Evolutionary conservation across 2,113 vertebrate species (phyloP), one percentile per base, ranked within the genome.

Genomic region (Colius striatus): DNA sequence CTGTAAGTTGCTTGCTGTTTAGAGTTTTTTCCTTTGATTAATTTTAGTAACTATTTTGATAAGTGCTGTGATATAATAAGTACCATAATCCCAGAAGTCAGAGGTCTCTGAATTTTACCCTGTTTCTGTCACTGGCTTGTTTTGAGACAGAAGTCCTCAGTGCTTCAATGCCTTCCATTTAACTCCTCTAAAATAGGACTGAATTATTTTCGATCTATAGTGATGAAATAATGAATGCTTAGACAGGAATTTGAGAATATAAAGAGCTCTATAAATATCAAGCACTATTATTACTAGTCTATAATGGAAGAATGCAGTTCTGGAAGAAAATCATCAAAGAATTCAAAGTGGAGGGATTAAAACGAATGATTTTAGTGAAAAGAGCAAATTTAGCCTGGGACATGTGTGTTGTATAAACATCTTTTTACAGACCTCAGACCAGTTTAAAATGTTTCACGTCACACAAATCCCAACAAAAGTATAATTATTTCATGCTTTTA

Each of bases 211-310:
- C 86, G 90, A 68, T 65, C 58, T 71, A 9, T 62, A 76, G 48
- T 81, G 90, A 94, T 89, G 79, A 86, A 96, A 86, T 94, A 94
- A 96, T 88, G 86, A 94, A 88, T 91, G 62, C 92, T 66, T 92
- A 61, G 54, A 77, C 36, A 77, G 77, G 90, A 62, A 77, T 85
- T 41, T 91, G 83, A 91, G 89, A 94, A 78, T 80, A 90, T 57
- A 89, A 95, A 94, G 86, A 83, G 76, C 16, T 95, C 85, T 96
- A 94, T 84, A 95, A 94, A 96, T 92, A 94, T 36, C 78, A 75
- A 84, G 72, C n/a, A 67, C 83, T 94, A 87, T 94, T 95, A 86
- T 89, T 90, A 70, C 30, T 25, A 95, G 55, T 36, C 77, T 89
- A 61, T 68, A 90, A 84, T 83, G 36, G 58, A 89, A 78, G 70